These are phyloP conservation scores for Smittia sp. DNA, from an alignment of 2,888 invertebrate species.

Conservation along the genomic window DNA sequence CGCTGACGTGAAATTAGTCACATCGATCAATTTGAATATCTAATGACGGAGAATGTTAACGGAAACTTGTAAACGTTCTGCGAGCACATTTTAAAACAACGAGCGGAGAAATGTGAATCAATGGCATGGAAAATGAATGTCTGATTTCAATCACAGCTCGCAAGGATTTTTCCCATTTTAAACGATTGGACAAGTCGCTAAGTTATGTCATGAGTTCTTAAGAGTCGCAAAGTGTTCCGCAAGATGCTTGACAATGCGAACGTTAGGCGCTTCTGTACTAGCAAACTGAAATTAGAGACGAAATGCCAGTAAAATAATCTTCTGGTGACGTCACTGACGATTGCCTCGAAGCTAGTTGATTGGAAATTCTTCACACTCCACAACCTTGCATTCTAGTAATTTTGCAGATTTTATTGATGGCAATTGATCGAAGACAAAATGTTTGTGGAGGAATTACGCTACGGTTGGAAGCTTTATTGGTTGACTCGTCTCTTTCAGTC, in stretches of 20 bases:
- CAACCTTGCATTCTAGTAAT: background rate
- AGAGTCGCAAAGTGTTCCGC: too few species aligned
- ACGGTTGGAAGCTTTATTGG: background rate
- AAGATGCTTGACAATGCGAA: too few species aligned
- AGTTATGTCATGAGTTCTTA: too few species aligned
- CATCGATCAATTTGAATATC: constrained; percentile 41
- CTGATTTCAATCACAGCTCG: constrained; percentile 19
- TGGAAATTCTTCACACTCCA: constrained; percentile 21
- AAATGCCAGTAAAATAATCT: too few species aligned
- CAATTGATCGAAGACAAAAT: background rate
- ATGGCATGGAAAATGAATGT: constrained; percentile 33
- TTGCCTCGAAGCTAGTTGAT: background rate
- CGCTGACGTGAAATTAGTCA: constrained; percentile 40
- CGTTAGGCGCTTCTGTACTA: too few species aligned
- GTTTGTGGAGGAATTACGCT: background rate
- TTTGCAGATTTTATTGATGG: background rate
- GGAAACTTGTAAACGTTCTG: background rate
- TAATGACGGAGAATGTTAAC: constrained; percentile 31
- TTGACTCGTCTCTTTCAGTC: background rate
- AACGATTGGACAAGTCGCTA: too few species aligned
- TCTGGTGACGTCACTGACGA: too few species aligned
- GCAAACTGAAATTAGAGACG: too few species aligned
- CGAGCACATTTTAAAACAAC: background rate
- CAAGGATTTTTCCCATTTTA: constrained; percentile 11
- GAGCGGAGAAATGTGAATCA: constrained; percentile 25